Evolutionary conservation across 2,888 invertebrate genomes (phyloP).

Genomic region (Axea sp.): DNA sequence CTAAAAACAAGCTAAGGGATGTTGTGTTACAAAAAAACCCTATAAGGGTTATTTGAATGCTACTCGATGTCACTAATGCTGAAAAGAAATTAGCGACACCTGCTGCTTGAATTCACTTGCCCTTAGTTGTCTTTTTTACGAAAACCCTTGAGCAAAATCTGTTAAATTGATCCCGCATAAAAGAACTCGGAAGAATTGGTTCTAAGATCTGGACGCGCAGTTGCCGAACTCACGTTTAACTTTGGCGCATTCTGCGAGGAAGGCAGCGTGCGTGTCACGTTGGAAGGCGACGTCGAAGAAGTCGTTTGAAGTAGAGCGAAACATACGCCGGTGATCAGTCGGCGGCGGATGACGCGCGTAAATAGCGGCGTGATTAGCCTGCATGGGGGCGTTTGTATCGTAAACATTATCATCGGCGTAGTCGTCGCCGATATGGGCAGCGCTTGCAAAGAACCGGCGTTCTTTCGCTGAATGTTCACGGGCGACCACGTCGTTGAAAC

Average conservation of each 20-base stretch:
- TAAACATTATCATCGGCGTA: slow-evolving; percentile 56
- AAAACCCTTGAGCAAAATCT: slow-evolving; percentile 24
- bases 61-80: too few species aligned
- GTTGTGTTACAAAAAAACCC: too few species aligned
- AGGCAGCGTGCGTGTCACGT: slow-evolving; percentile 48
- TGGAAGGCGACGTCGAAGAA: slow-evolving; percentile 65
- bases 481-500: slow-evolving; percentile 76
- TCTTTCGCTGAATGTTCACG: slow-evolving; percentile 66
- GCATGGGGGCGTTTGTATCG: slow-evolving; percentile 22
- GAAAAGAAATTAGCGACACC: too few species aligned
- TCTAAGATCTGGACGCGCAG: slow-evolving; percentile 48
- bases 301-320: slow-evolving; percentile 58
- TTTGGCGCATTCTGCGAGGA: slow-evolving; percentile 56
- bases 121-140: slow-evolving; percentile 9
- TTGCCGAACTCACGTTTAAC: slow-evolving; percentile 55
- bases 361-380: slow-evolving; percentile 11
- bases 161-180: not conserved
- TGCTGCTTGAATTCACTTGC: too few species aligned
- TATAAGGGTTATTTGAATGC: too few species aligned
- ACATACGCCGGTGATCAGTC: slow-evolving; percentile 60
- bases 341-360: slow-evolving; percentile 22
- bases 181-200: slow-evolving; percentile 15
- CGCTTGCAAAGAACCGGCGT: slow-evolving; percentile 53
- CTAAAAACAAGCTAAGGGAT: too few species aligned
- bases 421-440: slow-evolving; percentile 57